A percentile compares a stretch with the other conserved stretches of the same genome.
These are phyloP conservation scores for Sarcoramphus papa DNA, from an alignment of 2,797 vertebrate species.

Conservation along the genomic window DNA sequence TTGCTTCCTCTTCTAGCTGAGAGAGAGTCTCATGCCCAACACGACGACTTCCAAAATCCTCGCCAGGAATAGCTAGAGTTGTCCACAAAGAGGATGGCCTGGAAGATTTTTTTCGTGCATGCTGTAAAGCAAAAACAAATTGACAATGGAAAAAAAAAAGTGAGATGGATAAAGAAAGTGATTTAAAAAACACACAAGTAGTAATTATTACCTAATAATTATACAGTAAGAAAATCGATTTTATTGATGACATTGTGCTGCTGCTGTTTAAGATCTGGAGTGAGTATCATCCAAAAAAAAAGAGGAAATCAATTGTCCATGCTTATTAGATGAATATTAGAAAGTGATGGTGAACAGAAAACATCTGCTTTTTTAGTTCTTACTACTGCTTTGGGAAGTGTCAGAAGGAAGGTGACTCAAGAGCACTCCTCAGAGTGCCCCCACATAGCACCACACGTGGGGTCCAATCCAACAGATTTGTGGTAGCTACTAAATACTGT, in stretches of 20 bases:
- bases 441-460: rapidly evolving
- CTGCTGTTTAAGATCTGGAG: background rate
- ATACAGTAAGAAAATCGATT: background rate
- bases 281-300: background rate
- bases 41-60: background rate
- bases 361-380: background rate
- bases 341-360: background rate
- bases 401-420: background rate
- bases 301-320: background rate
- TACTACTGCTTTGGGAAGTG: background rate
- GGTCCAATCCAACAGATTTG: background rate
- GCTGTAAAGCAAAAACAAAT: background rate
- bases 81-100: background rate
- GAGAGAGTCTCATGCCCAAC: background rate
- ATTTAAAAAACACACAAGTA: background rate
- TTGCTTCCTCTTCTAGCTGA: background rate
- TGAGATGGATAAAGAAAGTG: background rate
- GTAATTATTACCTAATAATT: background rate
- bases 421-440: background rate
- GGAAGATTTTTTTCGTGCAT: background rate
- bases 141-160: background rate
- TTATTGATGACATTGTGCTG: background rate
- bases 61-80: background rate
- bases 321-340: background rate
- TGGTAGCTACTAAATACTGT: background rate